Evolutionary conservation across 2,888 invertebrate species (phyloP), one percentile per base, ranked within the genome.

Genomic region (Sarcophaga carnaria): DNA sequence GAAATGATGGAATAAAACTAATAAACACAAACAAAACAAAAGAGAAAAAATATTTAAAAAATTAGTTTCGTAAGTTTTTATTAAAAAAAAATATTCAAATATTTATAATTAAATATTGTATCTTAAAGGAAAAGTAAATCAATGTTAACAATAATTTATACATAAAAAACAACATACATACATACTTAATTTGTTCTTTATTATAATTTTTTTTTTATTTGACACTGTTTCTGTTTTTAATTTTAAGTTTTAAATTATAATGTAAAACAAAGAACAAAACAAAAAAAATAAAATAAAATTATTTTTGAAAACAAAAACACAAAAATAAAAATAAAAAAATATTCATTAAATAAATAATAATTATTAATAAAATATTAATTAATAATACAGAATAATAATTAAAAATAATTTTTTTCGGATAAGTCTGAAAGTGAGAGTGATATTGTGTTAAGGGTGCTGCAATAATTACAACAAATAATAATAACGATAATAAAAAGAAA

Each of bases 371-470:
- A 86, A 89, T 88, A 37, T 37, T 37, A 89, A 80, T 85, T 89
- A 89, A 71, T 80, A 89, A 37, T 54, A 81, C 78, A 80, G 54
- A 70, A 25, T 49, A 76, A 83, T 71, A 70, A 66, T 74, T 81
- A 86, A 85, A 77, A 81, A 85, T 84, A 72, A 79, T 83, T 37
- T 37, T 92, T 87, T 75, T 93, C 93, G 93, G 92, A 93, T 92
- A 93, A 93, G 93, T 93, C 93, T 93, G 93, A 93, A 91, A 89
- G 93, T 90, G 93, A 91, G 93, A 93, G 93, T 93, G 93, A 93
- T 92, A 91, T 92, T 92, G 93, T 92, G 93, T 93, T 93, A 92
- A 93, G 91, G 91, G 90, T 91, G 92, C 91, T 91, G 92, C 90
- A 91, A 90, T 88, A 91, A 89, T 64, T 62, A 78, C 66, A 66